Evolutionary conservation across 2,113 vertebrate species (phyloP), one percentile per base, ranked within the genome.

Genomic region (Bombycilla garrulus): DNA sequence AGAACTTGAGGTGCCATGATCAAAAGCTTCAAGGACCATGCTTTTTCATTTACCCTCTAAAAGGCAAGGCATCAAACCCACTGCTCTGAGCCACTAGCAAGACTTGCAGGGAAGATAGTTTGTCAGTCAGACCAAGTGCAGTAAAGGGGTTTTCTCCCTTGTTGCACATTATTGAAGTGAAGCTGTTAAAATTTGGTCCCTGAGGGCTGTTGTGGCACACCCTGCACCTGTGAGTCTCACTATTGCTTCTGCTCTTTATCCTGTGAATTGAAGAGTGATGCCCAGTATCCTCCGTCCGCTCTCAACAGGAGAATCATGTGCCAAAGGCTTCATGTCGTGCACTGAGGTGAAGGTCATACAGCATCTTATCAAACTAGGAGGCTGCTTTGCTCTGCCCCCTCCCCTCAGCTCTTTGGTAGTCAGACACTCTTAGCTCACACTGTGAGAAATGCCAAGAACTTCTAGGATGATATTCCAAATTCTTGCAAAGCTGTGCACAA

Each of bases 1-100:
- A 74, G 54, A 83, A 33, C 47, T 90, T 1, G 7, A 95, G 47
- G 71, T 94, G 35, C 60, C 15, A 48, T 74, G 48, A 88, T 86
- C 86, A 88, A 86, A 94, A 93, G 51, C 38, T 88, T 80, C 47
- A 62, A 74, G 64, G 36, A 40, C 26, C 12, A 10, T 54, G 28
- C 26, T 70, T 91, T 89, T 93, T 82, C 40, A 50, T 81, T 88
- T 83, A 67, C 58, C 24, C 11, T 80, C 58, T 77, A 45, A 85
- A 62, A 77, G 56, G 51, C n/a, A 4, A 73, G 54, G 31, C 60
- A 66, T 50, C 50, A 35, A 1, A 76, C 80, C 40, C 60, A 53
- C 35, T 73, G 58, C 64, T 90, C 54, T 83, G 33, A 66, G 53
- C 47, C 47, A 15, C 40, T 66, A 50, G 81, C 36, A 90, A 42